Evolutionary conservation across 2,888 invertebrate species (phyloP).

Genomic region (Phasia obesa): DNA sequence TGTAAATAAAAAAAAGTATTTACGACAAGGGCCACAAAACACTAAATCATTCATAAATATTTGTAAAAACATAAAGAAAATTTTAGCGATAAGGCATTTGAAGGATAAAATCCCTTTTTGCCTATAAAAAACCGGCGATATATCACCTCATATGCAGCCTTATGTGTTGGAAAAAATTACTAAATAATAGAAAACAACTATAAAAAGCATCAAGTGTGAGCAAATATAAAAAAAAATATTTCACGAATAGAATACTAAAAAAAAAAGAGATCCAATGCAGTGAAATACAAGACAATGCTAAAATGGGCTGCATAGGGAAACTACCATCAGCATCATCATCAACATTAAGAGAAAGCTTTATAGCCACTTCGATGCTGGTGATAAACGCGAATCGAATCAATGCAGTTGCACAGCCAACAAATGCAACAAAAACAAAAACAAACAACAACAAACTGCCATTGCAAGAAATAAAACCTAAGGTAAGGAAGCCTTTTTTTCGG

Average conservation of each 20-base stretch:
- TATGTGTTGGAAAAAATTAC: background rate
- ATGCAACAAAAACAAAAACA: slow-evolving; percentile 44
- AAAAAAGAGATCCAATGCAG: slow-evolving; percentile 50
- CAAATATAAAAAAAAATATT: slow-evolving; percentile 35
- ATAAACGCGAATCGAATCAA: slow-evolving; percentile 60
- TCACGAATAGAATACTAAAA: slow-evolving; percentile 39
- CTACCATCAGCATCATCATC: slow-evolving; percentile 12
- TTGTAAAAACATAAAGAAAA: slow-evolving; percentile 45
- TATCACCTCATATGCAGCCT: slow-evolving; percentile 49
- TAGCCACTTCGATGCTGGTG: slow-evolving; percentile 12
- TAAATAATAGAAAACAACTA: slow-evolving; percentile 40
- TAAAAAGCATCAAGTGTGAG: slow-evolving; percentile 16
- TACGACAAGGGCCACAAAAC: slow-evolving; percentile 37
- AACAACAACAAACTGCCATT: slow-evolving; percentile 26
- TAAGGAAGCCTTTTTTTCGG: slow-evolving; percentile 51
- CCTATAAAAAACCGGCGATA: slow-evolving; percentile 32
- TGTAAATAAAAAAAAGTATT: slow-evolving; percentile 37
- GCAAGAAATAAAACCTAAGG: slow-evolving; percentile 66
- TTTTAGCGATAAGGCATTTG: slow-evolving; percentile 35
- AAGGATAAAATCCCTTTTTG: slow-evolving; percentile 55
- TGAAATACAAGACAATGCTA: slow-evolving; percentile 66
- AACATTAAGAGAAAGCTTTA: slow-evolving; percentile 3
- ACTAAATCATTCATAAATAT: slow-evolving; percentile 62
- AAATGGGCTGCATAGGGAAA: slow-evolving; percentile 49
- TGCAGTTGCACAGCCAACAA: slow-evolving; percentile 62